Conservation (phyloP, 2,113 vertebrate species). For the Cairina moschata region DNA sequence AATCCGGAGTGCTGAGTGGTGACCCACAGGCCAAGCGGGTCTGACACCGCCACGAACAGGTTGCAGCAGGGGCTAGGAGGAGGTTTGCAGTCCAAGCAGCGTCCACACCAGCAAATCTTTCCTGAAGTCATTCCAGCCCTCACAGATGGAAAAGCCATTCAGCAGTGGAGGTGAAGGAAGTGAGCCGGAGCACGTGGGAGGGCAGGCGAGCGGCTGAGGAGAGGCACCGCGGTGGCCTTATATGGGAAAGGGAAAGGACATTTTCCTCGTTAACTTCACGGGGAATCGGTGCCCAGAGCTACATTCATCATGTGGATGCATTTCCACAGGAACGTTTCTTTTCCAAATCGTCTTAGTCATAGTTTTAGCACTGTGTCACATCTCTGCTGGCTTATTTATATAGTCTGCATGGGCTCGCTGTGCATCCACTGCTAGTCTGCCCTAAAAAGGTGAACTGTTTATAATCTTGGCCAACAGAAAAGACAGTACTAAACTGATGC, state of each 20-base stretch:
- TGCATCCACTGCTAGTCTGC: conserved; percentile 1
- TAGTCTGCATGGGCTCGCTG: not conserved
- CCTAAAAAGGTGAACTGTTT: conserved; percentile 71
- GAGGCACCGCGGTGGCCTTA: conserved; percentile 20
- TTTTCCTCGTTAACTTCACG: not conserved
- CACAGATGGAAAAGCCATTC: not conserved
- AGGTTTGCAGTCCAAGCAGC: not conserved
- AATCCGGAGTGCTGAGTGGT: rapidly evolving
- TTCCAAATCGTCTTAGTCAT: conserved; percentile 60
- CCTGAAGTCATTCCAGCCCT: rapidly evolving
- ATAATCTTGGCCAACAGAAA: not conserved
- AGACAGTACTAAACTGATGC: not conserved
- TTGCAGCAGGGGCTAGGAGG: not conserved
- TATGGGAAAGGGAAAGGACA: conserved; percentile 60
- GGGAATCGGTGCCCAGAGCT: conserved; percentile 27
- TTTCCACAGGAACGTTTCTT: conserved; percentile 46
- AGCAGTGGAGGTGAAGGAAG: not conserved
- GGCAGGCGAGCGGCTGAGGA: not conserved
- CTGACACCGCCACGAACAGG: rapidly evolving
- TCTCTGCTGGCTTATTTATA: conserved; percentile 59
- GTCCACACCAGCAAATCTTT: not conserved
- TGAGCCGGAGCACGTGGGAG: not conserved
- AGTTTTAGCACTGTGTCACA: conserved; percentile 64
- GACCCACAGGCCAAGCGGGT: not conserved
- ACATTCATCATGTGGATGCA: not conserved